Base-by-base conservation (phyloP, 2,888 invertebrate genomes). In the Pilophorus perplexus region DNA sequence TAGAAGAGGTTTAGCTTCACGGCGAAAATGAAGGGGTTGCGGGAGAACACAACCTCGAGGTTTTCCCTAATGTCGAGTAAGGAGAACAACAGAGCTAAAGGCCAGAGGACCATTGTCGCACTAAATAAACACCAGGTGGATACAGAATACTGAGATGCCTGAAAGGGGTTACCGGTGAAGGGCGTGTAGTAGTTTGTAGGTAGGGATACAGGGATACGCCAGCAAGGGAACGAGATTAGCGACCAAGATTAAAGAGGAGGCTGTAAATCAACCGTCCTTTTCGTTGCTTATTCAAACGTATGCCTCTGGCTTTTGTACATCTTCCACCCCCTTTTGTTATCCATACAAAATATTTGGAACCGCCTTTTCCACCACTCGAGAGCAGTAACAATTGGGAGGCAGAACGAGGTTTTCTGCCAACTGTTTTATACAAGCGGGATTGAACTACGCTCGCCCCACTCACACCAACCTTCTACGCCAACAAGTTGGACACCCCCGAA, bases 181-280 rank as follows among this genome's bases (percentile, higher is more conserved):
- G 52, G 52, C 52, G 27, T 52, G 52, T 52, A 52, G 52, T 52
- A 52, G 52, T 52, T 52, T 52, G 52, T 52, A 28, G 52, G 52
- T 18, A 14, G 12, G 25, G 1, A n/a, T n/a, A n/a, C 48, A 10
- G 23, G 25, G 50, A 50, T n/a, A 14, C 3, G 50, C n/a, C n/a
- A n/a, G n/a, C n/a, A n/a, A 14, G 28, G 18, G 27, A 28, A 52
- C 52, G 52, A 52, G 52, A 52, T 52, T 52, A 52, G 52, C 52
- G 52, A 52, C 52, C 52, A 52, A 52, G 52, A 52, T 52, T 52
- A 52, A 52, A 52, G 52, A 52, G 52, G 52, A 28, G 52, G 52
- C 28, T 52, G 52, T 52, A 52, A 52, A 52, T 52, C 52, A 52
- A 52, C 52, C 25, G 3, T 18, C 50, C 12, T n/a, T 14, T 14